A percentile compares a stretch with the other conserved stretches of the same genome.
phyloP scores from a whole-genome alignment of 2,888 invertebrate genomes.

The Pristionchus arcanus region DNA sequence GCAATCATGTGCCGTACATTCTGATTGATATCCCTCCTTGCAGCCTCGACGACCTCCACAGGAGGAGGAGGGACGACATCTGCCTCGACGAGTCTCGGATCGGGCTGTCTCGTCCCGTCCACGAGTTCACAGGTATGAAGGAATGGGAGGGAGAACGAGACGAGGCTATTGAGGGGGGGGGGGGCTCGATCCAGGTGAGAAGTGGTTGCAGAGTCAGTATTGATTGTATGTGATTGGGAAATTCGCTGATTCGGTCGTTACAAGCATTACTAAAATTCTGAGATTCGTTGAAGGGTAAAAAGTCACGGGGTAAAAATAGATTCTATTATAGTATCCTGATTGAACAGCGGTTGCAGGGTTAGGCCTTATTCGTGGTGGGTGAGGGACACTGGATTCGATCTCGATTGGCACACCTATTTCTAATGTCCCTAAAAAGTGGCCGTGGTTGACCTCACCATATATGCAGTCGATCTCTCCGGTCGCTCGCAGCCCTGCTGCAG shows the following conservation, averaged over 20 bases:
- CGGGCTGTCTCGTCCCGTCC: not conserved
- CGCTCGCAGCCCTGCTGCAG: not conserved
- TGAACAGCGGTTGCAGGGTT: not conserved
- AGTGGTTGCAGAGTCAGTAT: too few species aligned
- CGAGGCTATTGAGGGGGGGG: too few species aligned
- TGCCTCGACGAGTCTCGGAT: conserved; percentile 15
- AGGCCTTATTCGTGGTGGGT: not conserved
- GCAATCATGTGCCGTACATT: too few species aligned
- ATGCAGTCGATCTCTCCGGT: conserved; percentile 7
- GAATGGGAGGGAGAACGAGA: too few species aligned
- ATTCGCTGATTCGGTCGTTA: too few species aligned
- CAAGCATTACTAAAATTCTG: too few species aligned
- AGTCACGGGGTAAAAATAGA: too few species aligned
- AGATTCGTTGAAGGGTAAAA: too few species aligned
- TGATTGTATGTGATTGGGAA: too few species aligned
- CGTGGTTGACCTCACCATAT: too few species aligned
- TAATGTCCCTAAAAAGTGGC: not conserved
- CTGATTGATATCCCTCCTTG: not conserved
- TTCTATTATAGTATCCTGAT: too few species aligned
- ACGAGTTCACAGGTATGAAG: not conserved
- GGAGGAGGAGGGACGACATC: not conserved
- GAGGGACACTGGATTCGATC: not conserved
- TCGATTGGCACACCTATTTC: not conserved
- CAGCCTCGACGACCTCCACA: not conserved
- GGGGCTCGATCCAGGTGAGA: too few species aligned